Evolutionary conservation across 1,140 invertebrate genomes (phyloP), one percentile per base, ranked within the genome.

Genomic region (Leguminivora glycinivorella): DNA sequence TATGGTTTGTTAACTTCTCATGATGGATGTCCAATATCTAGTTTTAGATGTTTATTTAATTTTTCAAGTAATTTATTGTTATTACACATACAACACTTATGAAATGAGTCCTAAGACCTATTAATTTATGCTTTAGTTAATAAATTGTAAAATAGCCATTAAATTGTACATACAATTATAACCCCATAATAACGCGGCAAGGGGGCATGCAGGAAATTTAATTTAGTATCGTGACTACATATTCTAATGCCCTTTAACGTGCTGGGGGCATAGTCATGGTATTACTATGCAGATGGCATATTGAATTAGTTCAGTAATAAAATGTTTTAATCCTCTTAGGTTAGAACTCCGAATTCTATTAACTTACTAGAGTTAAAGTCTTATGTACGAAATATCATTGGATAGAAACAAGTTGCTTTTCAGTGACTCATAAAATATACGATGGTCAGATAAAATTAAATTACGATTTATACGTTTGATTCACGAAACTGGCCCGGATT

Each of bases 201-300:
- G 47, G 47, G 47, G n/a, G 6, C 47, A 52, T 22, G 7, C 47
- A 52, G 19, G 47, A 52, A 52, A 52, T 52, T 52, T 22, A 52
- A 52, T 52, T 22, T 9, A 52, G 47, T 52, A 9, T 22, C 47
- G 47, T 52, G 47, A 52, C 40, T 43, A 52, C 19, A 52, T 52
- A 52, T 52, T 52, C 47, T 10, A 52, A 52, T 22, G 19, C 47
- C 47, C 17, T 52, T 19, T 7, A 52, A 17, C 47, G 14, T 19
- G 47, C n/a, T 52, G 43, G 43, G 43, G n/a, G 47, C 47, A 4
- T 52, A 52, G 6, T 52, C 47, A 5, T 22, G 47, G 7, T n/a
- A 52, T 52, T 52, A 22, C 6, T 52, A 52, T 52, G 19, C 47
- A 52, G 47, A 52, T 52, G 47, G 47, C 40, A 17, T 43, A 43